phyloP scores from a whole-genome alignment of 64 coral and sea anemone genomes.

The Acropora tenuis region DNA sequence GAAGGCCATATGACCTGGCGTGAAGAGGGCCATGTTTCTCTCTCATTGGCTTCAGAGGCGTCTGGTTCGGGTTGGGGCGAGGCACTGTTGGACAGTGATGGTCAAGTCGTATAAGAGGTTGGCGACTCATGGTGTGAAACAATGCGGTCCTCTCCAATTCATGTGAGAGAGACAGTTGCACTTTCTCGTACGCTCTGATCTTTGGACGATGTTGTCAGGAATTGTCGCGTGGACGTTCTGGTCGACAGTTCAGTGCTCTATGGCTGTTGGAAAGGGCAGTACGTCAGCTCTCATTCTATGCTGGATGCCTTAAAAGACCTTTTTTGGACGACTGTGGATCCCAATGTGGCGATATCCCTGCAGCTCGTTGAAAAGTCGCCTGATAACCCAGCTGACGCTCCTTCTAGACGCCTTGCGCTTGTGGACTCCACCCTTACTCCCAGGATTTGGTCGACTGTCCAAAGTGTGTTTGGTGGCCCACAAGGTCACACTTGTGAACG shows the following conservation, averaged over 20 bases:
- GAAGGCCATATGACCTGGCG: slow-evolving; percentile 11
- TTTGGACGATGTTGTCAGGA: too few relatives aligned
- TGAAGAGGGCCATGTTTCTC: background rate
- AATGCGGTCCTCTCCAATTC: background rate
- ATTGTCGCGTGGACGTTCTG: background rate
- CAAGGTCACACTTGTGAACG: slow-evolving; percentile 10
- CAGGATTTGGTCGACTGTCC: slow-evolving; percentile 27
- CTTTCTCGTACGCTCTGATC: background rate
- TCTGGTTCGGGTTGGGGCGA: slow-evolving; percentile 9
- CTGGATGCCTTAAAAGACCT: background rate
- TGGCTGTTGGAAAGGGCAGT: slow-evolving; percentile 11
- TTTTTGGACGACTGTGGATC: slow-evolving; percentile 35
- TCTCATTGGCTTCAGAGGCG: slow-evolving; percentile 4
- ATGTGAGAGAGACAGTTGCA: too few relatives aligned
- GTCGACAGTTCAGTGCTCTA: background rate
- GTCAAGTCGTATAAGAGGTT: background rate
- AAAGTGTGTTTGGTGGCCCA: slow-evolving; percentile 11
- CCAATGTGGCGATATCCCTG: too few relatives aligned
- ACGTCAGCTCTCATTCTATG: background rate
- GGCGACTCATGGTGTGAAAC: slow-evolving; percentile 6
- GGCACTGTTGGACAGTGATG: background rate
- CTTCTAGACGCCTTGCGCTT: background rate
- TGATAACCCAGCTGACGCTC: background rate
- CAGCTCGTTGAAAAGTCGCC: background rate
- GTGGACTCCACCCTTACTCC: background rate